A percentile compares a stretch with the other conserved stretches of the same genome.
Conservation (phyloP, 2,888 invertebrate species). For the Drosophila kanekoi region DNA sequence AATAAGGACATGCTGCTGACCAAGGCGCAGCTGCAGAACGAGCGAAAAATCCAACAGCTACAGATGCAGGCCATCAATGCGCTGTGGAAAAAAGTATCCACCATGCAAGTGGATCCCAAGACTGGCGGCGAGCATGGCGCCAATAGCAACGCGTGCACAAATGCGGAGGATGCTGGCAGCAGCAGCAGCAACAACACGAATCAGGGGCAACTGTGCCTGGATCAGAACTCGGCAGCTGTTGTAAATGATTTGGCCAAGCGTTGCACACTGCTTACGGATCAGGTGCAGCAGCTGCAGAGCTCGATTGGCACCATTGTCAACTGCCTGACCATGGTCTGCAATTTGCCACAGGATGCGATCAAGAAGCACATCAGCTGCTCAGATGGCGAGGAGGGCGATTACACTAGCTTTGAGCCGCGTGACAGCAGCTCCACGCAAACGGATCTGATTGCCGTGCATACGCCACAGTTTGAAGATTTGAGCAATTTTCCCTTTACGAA, state of each 20-base stretch:
- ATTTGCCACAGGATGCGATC: constrained; percentile 83
- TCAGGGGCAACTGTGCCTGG: constrained; percentile 71
- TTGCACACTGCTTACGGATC: constrained; percentile 90
- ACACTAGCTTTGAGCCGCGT: constrained; percentile 80
- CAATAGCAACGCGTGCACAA: constrained; percentile 2
- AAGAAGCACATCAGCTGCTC: constrained; percentile 80
- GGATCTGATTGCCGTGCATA: constrained; percentile 91
- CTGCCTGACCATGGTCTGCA: constrained; percentile 87
- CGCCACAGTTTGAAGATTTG: constrained; percentile 88
- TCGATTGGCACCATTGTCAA: constrained; percentile 92
- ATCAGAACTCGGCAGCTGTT: constrained; percentile 87
- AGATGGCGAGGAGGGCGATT: constrained; percentile 38
- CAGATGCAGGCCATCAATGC: constrained; percentile 97
- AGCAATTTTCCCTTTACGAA: constrained; percentile 85
- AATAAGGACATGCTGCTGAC: constrained; percentile 94
- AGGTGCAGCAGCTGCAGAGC: constrained; percentile 92
- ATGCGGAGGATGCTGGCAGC: constrained; percentile 14
- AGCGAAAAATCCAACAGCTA: constrained; percentile 93
- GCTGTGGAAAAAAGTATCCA: constrained; percentile 94
- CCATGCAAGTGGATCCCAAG: constrained; percentile 85
- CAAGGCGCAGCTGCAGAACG: constrained; percentile 93
- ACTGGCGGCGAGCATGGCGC: constrained; percentile 27
- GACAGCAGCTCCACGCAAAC: constrained; percentile 89
- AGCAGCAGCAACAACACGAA: background rate
- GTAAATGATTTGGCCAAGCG: constrained; percentile 91